Percentiles rank a stretch among this genome's conserved stretches.
Conservation (phyloP, 2,888 invertebrate genomes). For the Melanargia galathea region DNA sequence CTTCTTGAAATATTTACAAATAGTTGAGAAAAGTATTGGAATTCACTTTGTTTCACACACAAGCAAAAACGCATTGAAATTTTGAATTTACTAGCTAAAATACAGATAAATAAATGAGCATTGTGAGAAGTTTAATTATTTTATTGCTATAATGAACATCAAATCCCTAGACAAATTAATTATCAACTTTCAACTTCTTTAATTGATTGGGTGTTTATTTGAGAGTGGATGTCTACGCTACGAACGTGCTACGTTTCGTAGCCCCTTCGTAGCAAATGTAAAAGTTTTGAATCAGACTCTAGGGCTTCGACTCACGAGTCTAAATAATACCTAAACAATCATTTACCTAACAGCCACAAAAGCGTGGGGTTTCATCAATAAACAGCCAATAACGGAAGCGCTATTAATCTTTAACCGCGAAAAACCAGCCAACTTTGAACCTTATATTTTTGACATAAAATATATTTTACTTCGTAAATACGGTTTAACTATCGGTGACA, state of each 20-base stretch:
- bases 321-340: not conserved
- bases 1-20: not conserved
- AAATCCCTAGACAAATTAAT: too few species aligned
- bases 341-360: constrained; percentile 12
- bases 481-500: constrained; percentile 50
- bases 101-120: too few species aligned
- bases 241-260: constrained; percentile 11
- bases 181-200: too few species aligned
- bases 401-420: constrained; percentile 22
- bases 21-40: too few species aligned
- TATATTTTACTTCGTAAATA: constrained; percentile 37
- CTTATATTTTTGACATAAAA: constrained; percentile 32
- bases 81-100: too few species aligned
- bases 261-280: constrained; percentile 6
- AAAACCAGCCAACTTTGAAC: constrained; percentile 39
- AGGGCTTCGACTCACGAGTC: too few species aligned
- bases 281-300: not conserved
- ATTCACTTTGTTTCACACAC: too few species aligned
- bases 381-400: constrained; percentile 60
- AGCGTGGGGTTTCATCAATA: constrained; percentile 29
- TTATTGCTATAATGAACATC: too few species aligned
- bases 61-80: too few species aligned
- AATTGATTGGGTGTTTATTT: not conserved
- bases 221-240: not conserved
- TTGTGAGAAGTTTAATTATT: too few species aligned